Evolutionary conservation across 2,797 vertebrate species (phyloP), one percentile per base, ranked within the genome.

Genomic region (Rhynchonycteris naso): DNA sequence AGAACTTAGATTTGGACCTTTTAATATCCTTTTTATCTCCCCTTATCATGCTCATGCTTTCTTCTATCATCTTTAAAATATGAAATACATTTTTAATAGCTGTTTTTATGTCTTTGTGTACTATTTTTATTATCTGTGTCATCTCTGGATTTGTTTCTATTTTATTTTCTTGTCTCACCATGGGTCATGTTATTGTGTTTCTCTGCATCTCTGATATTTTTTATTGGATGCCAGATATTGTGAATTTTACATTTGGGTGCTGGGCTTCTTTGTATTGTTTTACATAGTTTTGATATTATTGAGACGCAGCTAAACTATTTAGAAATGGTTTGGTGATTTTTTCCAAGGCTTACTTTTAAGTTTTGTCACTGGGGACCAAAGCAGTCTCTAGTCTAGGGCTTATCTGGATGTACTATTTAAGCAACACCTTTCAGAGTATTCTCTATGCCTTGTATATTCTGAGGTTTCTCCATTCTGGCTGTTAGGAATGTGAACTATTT

Each of bases 261-360:
- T 52, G 12, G 22, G 74, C 68, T 89, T 95, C 65, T 95, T 93
- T 86, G 66, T 68, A 43, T 78, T 74, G n/a, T 15, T 88, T 63
- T 76, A 78, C 76, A 47, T 93, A 93, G 59, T 30, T 94, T 74
- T 68, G 8, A 63, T 58, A 38, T 28, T 88, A 35, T 79, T 63
- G 79, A n/a, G 79, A 63, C 65, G 26, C 18, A 71, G 9, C 38
- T 79, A 84, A 72, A 26, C 58, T 72, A 58, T 85, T 83, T 95
- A 66, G 65, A 93, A 87, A 80, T 65, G 72, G 33, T 75, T 80
- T 63, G 28, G 33, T 30, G 7, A 85, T 58, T 84, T 78, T 76
- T 75, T 68, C 54, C 69, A 75, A 88, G 71, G 68, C 54, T 50
- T 83, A n/a, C 30, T 93, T 93, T 82, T 93, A 82, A 88, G 52